Evolutionary conservation across 2,888 invertebrate species (phyloP).

Genomic region (Meteorus cinctellus): DNA sequence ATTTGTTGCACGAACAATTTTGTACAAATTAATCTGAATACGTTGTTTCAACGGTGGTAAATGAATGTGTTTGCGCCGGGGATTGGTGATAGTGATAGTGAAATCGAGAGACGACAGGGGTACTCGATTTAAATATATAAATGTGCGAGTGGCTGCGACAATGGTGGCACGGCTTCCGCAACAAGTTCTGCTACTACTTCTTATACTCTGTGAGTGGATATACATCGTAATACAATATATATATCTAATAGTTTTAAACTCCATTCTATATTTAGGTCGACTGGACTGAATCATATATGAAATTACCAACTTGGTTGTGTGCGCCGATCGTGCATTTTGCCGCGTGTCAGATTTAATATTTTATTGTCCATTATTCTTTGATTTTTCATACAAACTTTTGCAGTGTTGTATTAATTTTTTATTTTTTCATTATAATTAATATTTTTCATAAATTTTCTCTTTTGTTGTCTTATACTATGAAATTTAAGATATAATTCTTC

Average conservation of each 20-base stretch:
- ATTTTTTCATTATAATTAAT: background rate
- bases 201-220: slow-evolving; percentile 68
- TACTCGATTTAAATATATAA: slow-evolving; percentile 67
- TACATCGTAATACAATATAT: background rate
- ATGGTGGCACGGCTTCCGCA: slow-evolving; percentile 71
- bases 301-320: background rate
- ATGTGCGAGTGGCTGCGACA: slow-evolving; percentile 68
- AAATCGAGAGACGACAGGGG: slow-evolving; percentile 59
- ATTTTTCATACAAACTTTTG: background rate
- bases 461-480: too few relatives aligned
- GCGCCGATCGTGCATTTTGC: slow-evolving; percentile 8
- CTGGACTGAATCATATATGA: slow-evolving; percentile 53
- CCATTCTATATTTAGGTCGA: slow-evolving; percentile 60
- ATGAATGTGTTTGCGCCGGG: slow-evolving; percentile 64
- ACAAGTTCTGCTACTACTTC: slow-evolving; percentile 70
- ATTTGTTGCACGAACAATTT: slow-evolving; percentile 17
- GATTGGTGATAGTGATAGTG: slow-evolving; percentile 62
- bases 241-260: slow-evolving; percentile 20
- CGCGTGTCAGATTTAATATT: slow-evolving; percentile 39
- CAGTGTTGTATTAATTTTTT: background rate
- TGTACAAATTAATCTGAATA: slow-evolving; percentile 16
- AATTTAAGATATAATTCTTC: too few relatives aligned
- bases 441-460: too few relatives aligned
- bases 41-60: slow-evolving; percentile 45
- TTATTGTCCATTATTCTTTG: slow-evolving; percentile 18